phyloP scores from a whole-genome alignment of 2,113 vertebrate species.

The Antennarius striatus region DNA sequence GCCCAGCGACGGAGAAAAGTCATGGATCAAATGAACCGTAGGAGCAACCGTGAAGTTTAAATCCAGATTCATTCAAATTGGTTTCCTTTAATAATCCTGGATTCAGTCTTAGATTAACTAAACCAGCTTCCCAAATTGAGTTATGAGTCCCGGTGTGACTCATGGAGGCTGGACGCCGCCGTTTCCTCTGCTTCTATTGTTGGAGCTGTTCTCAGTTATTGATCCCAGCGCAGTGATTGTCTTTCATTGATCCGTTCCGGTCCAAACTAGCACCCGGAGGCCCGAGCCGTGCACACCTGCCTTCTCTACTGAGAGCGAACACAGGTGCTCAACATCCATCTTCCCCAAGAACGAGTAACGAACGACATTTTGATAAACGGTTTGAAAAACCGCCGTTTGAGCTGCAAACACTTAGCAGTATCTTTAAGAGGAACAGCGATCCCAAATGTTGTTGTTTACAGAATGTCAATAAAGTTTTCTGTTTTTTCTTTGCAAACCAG shows the following conservation, averaged over 20 bases:
- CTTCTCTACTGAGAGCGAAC: conserved; percentile 39
- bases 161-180: background rate
- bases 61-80: background rate
- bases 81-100: background rate
- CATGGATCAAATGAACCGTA: background rate
- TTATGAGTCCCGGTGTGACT: background rate
- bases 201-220: conserved; percentile 17
- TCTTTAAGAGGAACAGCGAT: too few relatives aligned
- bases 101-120: conserved; percentile 5
- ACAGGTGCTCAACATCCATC: conserved; percentile 33
- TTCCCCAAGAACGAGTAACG: conserved; percentile 1
- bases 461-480: too few relatives aligned
- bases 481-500: too few relatives aligned
- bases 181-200: background rate
- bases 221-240: conserved; percentile 18
- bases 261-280: conserved; percentile 14
- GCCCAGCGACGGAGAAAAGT: background rate
- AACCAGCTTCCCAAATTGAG: background rate
- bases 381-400: too few relatives aligned
- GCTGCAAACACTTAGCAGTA: too few relatives aligned
- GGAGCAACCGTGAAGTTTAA: background rate
- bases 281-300: conserved; percentile 15
- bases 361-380: background rate
- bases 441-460: too few relatives aligned
- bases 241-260: conserved; percentile 35